A percentile compares a stretch with the other conserved stretches of the same genome.
These are phyloP conservation scores for Acanthisitta chloris DNA, from an alignment of 2,113 vertebrate species.

Conservation along the genomic window DNA sequence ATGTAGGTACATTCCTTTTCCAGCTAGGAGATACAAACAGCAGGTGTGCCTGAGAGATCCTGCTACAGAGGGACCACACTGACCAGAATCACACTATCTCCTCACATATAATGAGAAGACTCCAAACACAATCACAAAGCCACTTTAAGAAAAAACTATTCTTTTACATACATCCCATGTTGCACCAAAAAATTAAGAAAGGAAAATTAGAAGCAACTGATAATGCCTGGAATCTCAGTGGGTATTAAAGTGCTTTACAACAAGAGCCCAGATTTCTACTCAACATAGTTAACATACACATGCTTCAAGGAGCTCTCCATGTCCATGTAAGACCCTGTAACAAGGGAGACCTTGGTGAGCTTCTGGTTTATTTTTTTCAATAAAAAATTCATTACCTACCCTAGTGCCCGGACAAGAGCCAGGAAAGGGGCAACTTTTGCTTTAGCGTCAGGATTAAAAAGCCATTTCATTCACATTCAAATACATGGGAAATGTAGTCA, in stretches of 20 bases:
- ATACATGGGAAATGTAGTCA: not conserved
- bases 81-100: not conserved
- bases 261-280: not conserved
- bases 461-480: not conserved
- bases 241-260: not conserved
- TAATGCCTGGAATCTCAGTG: not conserved
- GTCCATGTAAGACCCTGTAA: not conserved
- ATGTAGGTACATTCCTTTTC: not conserved
- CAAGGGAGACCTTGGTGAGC: not conserved
- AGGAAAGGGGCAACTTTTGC: fast-evolving
- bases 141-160: not conserved
- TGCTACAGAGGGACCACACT: not conserved
- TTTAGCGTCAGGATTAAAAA: not conserved
- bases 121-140: not conserved
- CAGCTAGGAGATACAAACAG: not conserved
- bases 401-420: not conserved
- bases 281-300: too few species aligned
- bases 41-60: not conserved
- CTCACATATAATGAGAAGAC: not conserved
- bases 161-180: not conserved
- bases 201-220: not conserved
- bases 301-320: not conserved
- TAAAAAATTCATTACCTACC: not conserved
- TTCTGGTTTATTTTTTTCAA: not conserved
- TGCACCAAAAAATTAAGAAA: not conserved